These are phyloP conservation scores for Drosophila mayaguana DNA, from an alignment of 2,888 invertebrate genomes.

Conservation along the genomic window DNA sequence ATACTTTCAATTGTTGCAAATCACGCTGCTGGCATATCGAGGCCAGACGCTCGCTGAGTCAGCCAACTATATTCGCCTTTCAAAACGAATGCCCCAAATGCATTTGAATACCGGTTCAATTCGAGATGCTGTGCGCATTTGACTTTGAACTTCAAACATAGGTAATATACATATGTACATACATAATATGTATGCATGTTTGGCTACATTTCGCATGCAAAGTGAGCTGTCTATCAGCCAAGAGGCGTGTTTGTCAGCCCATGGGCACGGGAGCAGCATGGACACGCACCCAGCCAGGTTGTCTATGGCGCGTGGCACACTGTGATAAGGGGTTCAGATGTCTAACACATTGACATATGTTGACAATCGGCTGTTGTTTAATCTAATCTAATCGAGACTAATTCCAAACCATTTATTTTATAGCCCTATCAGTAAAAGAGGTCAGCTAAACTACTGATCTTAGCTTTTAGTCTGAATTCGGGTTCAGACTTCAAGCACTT, in stretches of 20 bases:
- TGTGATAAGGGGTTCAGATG: not conserved
- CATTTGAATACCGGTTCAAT: slow-evolving; percentile 46
- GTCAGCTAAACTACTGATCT: not conserved
- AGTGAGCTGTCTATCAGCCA: slow-evolving; percentile 21
- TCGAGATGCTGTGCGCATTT: slow-evolving; percentile 9
- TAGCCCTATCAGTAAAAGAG: not conserved
- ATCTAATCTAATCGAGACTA: slow-evolving; percentile 10
- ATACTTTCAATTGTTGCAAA: slow-evolving; percentile 49
- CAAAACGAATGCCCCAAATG: slow-evolving; percentile 37
- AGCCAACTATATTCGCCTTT: slow-evolving; percentile 45
- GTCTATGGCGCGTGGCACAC: slow-evolving; percentile 19
- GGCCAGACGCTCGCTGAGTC: slow-evolving; percentile 60
- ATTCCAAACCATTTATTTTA: not conserved
- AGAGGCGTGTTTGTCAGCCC: slow-evolving; percentile 17
- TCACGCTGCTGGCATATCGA: slow-evolving; percentile 56
- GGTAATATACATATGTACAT: not conserved
- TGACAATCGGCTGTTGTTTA: slow-evolving; percentile 8
- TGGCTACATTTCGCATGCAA: slow-evolving; percentile 11
- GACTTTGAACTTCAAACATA: slow-evolving; percentile 74
- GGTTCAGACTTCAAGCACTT: no score
- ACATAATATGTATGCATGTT: not conserved
- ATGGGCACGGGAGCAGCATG: slow-evolving; percentile 6
- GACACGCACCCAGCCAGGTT: slow-evolving; percentile 18
- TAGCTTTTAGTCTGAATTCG: no score
- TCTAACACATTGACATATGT: slow-evolving; percentile 5